Evolutionary conservation across 2,797 vertebrate species (phyloP), one percentile per base, ranked within the genome.

Genomic region (Acanthopagrus latus): DNA sequence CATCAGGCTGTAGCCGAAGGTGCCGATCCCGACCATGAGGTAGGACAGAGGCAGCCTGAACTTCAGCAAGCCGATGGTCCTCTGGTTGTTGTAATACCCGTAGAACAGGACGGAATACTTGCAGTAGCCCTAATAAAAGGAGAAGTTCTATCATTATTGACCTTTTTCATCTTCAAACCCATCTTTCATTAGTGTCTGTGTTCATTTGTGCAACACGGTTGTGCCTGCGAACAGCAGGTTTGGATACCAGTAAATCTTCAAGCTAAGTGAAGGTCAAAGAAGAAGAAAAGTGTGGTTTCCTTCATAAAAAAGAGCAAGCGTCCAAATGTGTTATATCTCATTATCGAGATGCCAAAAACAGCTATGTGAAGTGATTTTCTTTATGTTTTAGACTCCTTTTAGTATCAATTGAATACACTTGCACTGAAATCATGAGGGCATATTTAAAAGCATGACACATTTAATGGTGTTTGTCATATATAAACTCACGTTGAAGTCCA

Each of bases 101-200:
- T 99, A 99, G 85, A 99, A 99, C 74, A 99, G 94, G 0, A 97
- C 96, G 0, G 98, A 99, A 82, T 99, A 99, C 84, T 99, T 99
- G 92, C 97, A 97, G 87, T 97, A 99, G 47, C 98, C 98, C 98
- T 99, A 83, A 69, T 78, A 62, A 84, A 73, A 68, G 63, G 12
- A 78, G 79, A 66, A 64, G 65, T 38, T 13, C 10, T 0, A 1
- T 18, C 6, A 27, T 43, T 38, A 54, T 33, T 58, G 52, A n/a
- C 3, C 8, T 47, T 13, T 50, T 54, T n/a, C 29, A 7, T 50
- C 25, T 44, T n/a, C 6, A 48, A 10, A 38, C 16, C 13, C 11
- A 25, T 20, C 50, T 65, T 27, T 21, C 7, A 54, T 59, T 54
- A 44, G 47, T 46, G 17, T 51, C 10, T n/a, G 4, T 16, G 4